Conservation (phyloP, 1,140 invertebrate genomes). For the Drosophila guanche region DNA sequence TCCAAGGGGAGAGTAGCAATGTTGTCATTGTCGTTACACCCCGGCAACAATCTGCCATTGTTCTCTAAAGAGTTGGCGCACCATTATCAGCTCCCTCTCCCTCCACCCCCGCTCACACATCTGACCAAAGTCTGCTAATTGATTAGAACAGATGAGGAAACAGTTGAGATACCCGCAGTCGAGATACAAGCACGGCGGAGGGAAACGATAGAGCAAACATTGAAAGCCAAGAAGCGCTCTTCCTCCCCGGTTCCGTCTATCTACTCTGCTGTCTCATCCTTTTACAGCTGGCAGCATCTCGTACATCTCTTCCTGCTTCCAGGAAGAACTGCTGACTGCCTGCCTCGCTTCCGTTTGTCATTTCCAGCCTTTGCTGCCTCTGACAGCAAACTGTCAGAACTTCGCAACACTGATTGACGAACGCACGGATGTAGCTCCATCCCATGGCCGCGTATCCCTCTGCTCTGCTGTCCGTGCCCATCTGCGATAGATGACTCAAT, state of each 20-base stretch:
- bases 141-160: constrained; percentile 51
- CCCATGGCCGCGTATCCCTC: not conserved
- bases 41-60: constrained; percentile 58
- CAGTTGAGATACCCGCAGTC: no score
- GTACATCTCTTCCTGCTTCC: constrained; percentile 22
- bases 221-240: constrained; percentile 6
- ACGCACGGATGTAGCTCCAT: constrained; percentile 39
- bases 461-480: not conserved
- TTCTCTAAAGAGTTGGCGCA: constrained; percentile 58
- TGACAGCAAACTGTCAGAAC: constrained; percentile 77
- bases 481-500: constrained; percentile 32
- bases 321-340: constrained; percentile 48
- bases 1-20: constrained; percentile 30
- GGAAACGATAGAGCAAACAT: constrained; percentile 51
- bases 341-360: constrained; percentile 72
- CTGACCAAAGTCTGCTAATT: constrained; percentile 56
- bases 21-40: constrained; percentile 12
- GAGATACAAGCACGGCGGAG: constrained; percentile 2
- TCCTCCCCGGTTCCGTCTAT: not conserved
- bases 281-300: constrained; percentile 30
- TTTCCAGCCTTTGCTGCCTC: constrained; percentile 67
- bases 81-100: not conserved
- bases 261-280: constrained; percentile 9
- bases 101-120: constrained; percentile 5
- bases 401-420: constrained; percentile 68